These are phyloP conservation scores for Tupaia tana DNA, from an alignment of 2,113 vertebrate genomes.

Conservation along the genomic window DNA sequence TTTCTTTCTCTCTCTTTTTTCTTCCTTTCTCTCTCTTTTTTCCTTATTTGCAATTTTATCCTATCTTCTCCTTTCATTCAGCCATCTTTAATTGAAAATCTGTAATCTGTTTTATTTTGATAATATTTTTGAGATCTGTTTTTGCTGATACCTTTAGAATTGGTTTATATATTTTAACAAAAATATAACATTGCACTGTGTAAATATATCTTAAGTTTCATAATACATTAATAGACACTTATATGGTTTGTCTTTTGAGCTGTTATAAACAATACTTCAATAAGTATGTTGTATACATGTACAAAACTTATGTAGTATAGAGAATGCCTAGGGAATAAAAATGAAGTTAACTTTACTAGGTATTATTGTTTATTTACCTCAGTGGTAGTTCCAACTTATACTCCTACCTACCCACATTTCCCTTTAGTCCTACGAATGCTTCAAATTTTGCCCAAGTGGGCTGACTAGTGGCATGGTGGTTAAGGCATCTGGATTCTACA, in stretches of 20 bases:
- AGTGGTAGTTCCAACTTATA: too few relatives aligned
- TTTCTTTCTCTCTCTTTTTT: not conserved
- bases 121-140: not conserved
- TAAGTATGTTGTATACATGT: accelerated
- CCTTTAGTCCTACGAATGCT: not conserved
- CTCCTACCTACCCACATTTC: accelerated
- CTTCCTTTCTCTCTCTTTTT: not conserved
- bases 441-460: not conserved
- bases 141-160: not conserved
- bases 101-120: not conserved
- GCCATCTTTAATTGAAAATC: not conserved
- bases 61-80: not conserved
- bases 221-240: not conserved
- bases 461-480: too few relatives aligned
- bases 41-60: not conserved
- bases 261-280: not conserved
- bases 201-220: not conserved
- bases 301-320: not conserved
- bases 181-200: not conserved
- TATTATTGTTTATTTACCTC: not conserved
- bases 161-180: not conserved
- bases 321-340: not conserved
- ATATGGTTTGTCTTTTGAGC: not conserved
- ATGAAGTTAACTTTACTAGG: too few relatives aligned
- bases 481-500: too few relatives aligned